Base-by-base conservation (phyloP, 2,113 vertebrate species). In the Castor canadensis region DNA sequence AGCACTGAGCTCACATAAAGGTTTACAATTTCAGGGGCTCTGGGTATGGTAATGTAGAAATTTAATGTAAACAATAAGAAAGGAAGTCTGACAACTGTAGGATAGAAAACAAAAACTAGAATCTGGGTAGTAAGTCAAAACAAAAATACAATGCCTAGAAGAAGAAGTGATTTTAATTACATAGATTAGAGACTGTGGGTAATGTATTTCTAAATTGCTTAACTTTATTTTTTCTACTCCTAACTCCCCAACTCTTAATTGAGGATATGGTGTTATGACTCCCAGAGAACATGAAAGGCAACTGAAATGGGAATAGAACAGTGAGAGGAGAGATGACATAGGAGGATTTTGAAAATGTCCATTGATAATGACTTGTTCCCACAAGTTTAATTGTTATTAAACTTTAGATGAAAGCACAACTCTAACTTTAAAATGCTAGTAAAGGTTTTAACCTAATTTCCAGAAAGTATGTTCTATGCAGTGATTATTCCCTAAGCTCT, bases 361-460 rank as follows among this genome's bases (percentile, higher is more conserved):
- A 84, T 96, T 87, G 56, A 94, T 96, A 92, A 7, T 64, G n/a
- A 92, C 32, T 38, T n/a, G n/a, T n/a, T n/a, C n/a, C n/a, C n/a
- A n/a, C n/a, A n/a, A n/a, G n/a, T n/a, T n/a, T n/a, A 89, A 87
- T 71, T 93, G 30, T 71, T 94, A 84, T 91, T 96, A 84, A 93
- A 76, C 6, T 81, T 60, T 20, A 93, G 89, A 89, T 52, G 64
- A 88, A 93, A 96, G 81, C 24, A 69, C 20, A 19, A 75, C 43
- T 89, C 52, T 95, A 6, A 56, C 30, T 56, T 91, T 93, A 91
- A 82, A 89, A 67, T 93, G 66, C 30, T 52, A 93, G 54, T 83
- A 91, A 94, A 89, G 11, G 12, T 75, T 91, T 96, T 86, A 96
- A 91, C 11, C 26, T 89, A 89, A 86, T 94, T 93, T 96, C 49